Evolutionary conservation across 2,113 vertebrate species (phyloP), one percentile per base, ranked within the genome.

Genomic region (Lampris incognitus): DNA sequence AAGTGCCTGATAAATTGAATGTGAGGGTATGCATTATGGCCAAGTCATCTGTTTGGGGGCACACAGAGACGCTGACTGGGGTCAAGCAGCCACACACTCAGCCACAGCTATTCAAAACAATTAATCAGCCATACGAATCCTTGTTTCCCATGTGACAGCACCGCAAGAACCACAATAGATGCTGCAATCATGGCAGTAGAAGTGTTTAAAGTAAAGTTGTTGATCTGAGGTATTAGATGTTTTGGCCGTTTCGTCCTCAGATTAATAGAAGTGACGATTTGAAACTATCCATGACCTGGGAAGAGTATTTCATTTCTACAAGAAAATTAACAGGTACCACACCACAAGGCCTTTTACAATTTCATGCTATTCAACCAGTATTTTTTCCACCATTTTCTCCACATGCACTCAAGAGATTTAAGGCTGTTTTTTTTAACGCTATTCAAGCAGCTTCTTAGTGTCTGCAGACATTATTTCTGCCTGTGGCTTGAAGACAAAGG

Each of bases 1-100:
- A 76, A 79, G 71, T 78, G 69, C 69, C 78, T 78, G 82, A 62
- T 78, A 13, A 59, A 59, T 59, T 87, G 55, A 68, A 77, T 85
- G 61, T 51, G 46, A 9, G 51, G 63, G 66, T 40, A 55, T 75
- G 52, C n/a, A 3, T 65, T 58, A 58, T 42, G 69, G 77, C 81
- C 81, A 85, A 49, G 41, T 81, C 64, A 74, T 82, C 69, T 85
- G 73, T 85, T 85, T 76, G 13, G 9, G 61, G 66, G 2, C 36
- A 67, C 76, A 81, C 69, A 74, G 58, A 11, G 56, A 59, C 68
- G 65, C 41, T 64, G 75, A 38, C 62, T 24, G 6, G 4, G 37
- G 61, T 81, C 59, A 78, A 73, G 61, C 42, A 78, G 76, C 65
- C 71, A 74, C 60, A 69, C 69, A 54, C 66, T 58, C 1, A 60